phyloP scores from a whole-genome alignment of 2,113 vertebrate genomes.

The Bubo blakistoni region DNA sequence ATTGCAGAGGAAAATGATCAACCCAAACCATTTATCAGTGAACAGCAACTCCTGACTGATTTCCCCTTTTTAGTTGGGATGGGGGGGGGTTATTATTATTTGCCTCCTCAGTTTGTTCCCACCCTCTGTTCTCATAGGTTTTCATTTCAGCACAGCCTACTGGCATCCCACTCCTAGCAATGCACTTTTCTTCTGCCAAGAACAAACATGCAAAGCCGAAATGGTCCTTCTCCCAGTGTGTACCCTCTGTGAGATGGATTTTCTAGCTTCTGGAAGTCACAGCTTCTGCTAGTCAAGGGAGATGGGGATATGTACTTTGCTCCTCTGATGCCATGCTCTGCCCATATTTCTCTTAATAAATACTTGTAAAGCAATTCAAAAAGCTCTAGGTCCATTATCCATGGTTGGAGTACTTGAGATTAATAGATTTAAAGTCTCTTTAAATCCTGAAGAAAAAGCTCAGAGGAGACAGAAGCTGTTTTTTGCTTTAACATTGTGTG shows the following conservation, averaged over 20 bases:
- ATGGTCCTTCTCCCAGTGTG: not conserved
- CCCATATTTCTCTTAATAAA: not conserved
- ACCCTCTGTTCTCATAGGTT: not conserved
- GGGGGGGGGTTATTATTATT: not conserved
- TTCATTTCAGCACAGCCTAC: not conserved
- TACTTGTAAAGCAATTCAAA: constrained; percentile 21
- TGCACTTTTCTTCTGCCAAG: not conserved
- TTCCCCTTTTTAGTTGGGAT: not conserved
- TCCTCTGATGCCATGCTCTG: not conserved
- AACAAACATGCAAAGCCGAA: not conserved
- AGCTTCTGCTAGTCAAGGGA: not conserved
- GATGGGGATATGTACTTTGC: not conserved
- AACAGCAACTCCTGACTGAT: not conserved
- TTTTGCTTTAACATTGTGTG: not conserved
- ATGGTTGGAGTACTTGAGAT: not conserved
- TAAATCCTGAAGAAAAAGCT: not conserved
- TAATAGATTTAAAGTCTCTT: constrained; percentile 16
- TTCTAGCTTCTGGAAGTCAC: not conserved
- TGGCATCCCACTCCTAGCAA: not conserved
- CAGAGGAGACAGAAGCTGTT: not conserved
- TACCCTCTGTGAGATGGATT: not conserved
- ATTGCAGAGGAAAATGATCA: not conserved
- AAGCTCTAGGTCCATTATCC: not conserved
- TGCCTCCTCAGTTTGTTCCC: not conserved
- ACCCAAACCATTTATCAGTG: not conserved